These are phyloP conservation scores for Chionomys nivalis DNA, from an alignment of 2,113 vertebrate genomes.

Conservation along the genomic window DNA sequence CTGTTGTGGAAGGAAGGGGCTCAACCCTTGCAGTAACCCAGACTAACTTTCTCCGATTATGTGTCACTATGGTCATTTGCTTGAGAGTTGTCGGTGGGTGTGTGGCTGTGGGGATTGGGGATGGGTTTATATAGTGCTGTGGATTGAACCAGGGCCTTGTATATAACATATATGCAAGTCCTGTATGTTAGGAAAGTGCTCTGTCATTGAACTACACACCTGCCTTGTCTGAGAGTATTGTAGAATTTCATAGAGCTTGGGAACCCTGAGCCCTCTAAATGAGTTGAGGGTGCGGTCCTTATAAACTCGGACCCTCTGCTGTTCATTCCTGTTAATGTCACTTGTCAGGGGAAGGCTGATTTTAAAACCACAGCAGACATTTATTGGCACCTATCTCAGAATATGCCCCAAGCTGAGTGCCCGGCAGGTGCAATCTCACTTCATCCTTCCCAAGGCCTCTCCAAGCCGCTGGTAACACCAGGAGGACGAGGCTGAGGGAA, in stretches of 20 bases:
- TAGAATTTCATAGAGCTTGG: not conserved
- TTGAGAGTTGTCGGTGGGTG: not conserved
- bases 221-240: not conserved
- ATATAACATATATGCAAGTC: too few relatives aligned
- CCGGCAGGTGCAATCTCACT: not conserved
- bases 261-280: not conserved
- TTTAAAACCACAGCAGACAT: not conserved
- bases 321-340: not conserved
- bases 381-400: not conserved
- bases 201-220: accelerated
- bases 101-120: too few relatives aligned
- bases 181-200: too few relatives aligned
- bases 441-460: not conserved
- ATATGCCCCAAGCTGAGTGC: accelerated
- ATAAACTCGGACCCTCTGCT: not conserved
- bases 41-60: not conserved
- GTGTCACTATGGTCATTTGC: not conserved
- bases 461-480: not conserved
- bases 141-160: not conserved
- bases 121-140: not conserved
- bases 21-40: not conserved
- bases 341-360: not conserved
- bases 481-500: not conserved
- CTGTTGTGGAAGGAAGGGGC: not conserved
- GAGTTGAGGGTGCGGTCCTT: not conserved